Evolutionary conservation across 2,888 invertebrate species (phyloP).

Genomic region (Hofmannophila pseudospretella): DNA sequence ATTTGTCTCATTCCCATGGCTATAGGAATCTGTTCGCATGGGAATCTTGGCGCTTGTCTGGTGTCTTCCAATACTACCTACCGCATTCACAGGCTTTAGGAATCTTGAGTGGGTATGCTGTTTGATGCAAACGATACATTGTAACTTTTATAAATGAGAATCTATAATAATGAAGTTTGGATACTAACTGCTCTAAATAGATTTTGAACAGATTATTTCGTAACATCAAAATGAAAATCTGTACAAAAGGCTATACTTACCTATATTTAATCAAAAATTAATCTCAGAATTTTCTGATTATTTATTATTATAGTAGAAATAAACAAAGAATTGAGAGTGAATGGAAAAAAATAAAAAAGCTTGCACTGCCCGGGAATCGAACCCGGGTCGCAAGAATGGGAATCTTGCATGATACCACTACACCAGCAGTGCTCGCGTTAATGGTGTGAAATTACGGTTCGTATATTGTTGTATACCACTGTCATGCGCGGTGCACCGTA

Average conservation of each 20-base stretch:
- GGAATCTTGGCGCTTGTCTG: constrained; percentile 45
- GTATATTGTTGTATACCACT: not conserved
- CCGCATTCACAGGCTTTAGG: constrained; percentile 32
- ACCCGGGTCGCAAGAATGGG: constrained; percentile 98
- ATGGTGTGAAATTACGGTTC: constrained; percentile 1
- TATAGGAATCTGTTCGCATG: constrained; percentile 37
- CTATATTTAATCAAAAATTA: too few relatives aligned
- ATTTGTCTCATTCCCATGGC: constrained; percentile 63
- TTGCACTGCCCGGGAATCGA: constrained; percentile 96
- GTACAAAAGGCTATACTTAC: too few relatives aligned
- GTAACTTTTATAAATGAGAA: too few relatives aligned
- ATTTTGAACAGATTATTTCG: too few relatives aligned
- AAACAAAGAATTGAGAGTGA: not conserved
- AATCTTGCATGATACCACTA: constrained; percentile 98
- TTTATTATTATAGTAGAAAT: not conserved
- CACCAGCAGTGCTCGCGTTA: constrained; percentile 88
- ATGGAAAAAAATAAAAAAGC: constrained; percentile 13
- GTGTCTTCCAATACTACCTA: constrained; percentile 43
- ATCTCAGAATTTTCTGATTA: too few relatives aligned
- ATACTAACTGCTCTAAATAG: too few relatives aligned
- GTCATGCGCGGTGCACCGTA: not conserved
- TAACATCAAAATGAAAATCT: too few relatives aligned
- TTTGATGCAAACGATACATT: constrained; percentile 11
- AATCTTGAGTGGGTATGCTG: constrained; percentile 36
- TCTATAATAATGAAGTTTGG: too few relatives aligned